phyloP scores from a whole-genome alignment of 2,888 invertebrate species.

The Philaethria dido region DNA sequence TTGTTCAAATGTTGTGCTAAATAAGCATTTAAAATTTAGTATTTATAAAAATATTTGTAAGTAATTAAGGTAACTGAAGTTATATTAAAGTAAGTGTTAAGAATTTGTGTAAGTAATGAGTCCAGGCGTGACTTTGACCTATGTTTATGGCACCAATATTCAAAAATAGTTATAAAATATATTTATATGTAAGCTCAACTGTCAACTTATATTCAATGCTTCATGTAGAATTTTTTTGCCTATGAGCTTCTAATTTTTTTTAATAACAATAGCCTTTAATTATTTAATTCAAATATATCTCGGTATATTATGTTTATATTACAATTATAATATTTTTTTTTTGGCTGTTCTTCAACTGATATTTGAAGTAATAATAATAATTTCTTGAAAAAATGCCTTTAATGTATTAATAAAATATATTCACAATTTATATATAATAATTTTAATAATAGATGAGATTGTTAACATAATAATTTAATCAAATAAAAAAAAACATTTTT shows the following conservation, averaged over 20 bases:
- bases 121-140: slow-evolving; percentile 42
- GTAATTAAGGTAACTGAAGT: slow-evolving; percentile 31
- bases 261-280: neutral
- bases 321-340: too few relatives aligned
- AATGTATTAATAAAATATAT: neutral
- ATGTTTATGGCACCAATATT: slow-evolving; percentile 48
- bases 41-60: slow-evolving; percentile 34
- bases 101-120: slow-evolving; percentile 33
- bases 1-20: slow-evolving; percentile 25
- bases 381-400: neutral
- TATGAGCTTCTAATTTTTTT: neutral
- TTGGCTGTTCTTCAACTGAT: neutral
- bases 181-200: slow-evolving; percentile 30
- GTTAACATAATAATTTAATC: slow-evolving; percentile 3
- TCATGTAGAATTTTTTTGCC: neutral
- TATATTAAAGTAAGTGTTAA: slow-evolving; percentile 35
- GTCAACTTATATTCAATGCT: slow-evolving; percentile 19
- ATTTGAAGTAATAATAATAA: neutral
- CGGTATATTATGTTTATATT: neutral
- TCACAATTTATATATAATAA: neutral
- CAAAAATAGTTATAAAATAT: slow-evolving; percentile 34
- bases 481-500: slow-evolving; percentile 29
- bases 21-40: slow-evolving; percentile 31
- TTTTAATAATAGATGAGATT: slow-evolving; percentile 9
- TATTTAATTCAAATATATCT: neutral